Evolutionary conservation across 2,113 vertebrate genomes (phyloP), one percentile per base, ranked within the genome.

Genomic region (Camarhynchus parvulus): DNA sequence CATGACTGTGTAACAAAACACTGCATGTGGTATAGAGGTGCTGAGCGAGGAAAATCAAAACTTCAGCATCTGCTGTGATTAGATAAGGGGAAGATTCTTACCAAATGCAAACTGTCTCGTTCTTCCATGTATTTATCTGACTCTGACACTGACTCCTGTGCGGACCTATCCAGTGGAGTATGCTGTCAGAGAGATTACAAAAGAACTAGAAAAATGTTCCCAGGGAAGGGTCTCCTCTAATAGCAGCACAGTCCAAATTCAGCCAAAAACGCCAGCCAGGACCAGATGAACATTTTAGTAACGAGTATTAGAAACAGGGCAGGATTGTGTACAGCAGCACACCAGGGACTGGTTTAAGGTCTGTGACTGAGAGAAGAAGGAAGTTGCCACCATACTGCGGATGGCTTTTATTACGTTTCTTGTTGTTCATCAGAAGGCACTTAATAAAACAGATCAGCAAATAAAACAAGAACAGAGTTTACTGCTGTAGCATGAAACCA

Each of bases 381-480:
- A 88, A 95, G 30, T 19, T 52, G 66, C 53, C 49, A 52, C 33
- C 25, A 25, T 56, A 41, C 24, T 23, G 5, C 0, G 0, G 27
- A 25, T 44, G 35, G 19, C 37, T 96, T 93, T 88, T 86, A 86
- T 86, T 90, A 46, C 13, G 8, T 5, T 77, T 80, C 46, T 76
- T 72, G 31, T 85, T 69, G 61, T 62, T 90, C 53, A 53, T 94
- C 77, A 82, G 28, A 91, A 90, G 37, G 31, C 53, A 78, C 62
- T 89, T 87, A 92, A 83, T 93, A 90, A 76, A 94, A 79, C 22
- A 58, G n/a, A 88, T n/a, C 74, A 83, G 37, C 66, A 96, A 94
- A 84, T 89, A 87, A 92, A 95, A 64, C 11, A 75, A 55, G 11
- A 83, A 33, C 33, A 41, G 53, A 62, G 27, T 72, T 95, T 84